These are phyloP conservation scores for Nyctibius bracteatus DNA, from an alignment of 2,113 vertebrate species.

Conservation along the genomic window DNA sequence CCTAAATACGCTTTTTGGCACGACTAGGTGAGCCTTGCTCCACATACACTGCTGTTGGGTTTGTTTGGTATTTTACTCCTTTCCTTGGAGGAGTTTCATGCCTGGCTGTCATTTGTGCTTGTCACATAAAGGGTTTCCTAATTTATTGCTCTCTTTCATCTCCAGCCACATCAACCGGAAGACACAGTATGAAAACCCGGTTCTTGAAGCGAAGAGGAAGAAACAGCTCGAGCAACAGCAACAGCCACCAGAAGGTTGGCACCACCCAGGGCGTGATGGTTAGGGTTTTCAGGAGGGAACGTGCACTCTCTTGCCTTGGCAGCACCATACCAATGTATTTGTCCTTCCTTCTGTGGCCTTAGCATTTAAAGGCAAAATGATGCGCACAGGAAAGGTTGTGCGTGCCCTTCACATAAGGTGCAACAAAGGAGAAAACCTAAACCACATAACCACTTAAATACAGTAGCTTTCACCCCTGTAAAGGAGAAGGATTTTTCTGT, in stretches of 20 bases:
- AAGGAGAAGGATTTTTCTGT: not conserved
- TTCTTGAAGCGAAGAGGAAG: constrained; percentile 95
- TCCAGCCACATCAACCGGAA: constrained; percentile 97
- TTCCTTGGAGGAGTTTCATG: not conserved
- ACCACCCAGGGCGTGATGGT: not conserved
- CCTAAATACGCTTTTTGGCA: not conserved
- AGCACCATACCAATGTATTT: not conserved
- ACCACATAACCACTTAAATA: accelerated
- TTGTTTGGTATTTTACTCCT: not conserved
- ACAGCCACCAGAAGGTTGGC: constrained; percentile 89
- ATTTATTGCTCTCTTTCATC: constrained; percentile 48
- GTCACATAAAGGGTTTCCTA: constrained; percentile 25
- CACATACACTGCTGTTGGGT: not conserved
- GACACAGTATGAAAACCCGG: constrained; percentile 98
- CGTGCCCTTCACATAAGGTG: not conserved
- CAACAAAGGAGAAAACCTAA: not conserved
- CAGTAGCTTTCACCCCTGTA: not conserved
- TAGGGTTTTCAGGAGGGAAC: not conserved
- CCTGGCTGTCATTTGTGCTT: not conserved
- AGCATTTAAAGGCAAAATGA: not conserved
- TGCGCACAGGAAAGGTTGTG: not conserved
- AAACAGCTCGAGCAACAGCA: constrained; percentile 91
- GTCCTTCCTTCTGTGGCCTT: not conserved
- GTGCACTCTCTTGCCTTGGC: not conserved
- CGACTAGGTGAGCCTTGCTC: not conserved